Evolutionary conservation across 1,140 invertebrate species (phyloP).

Genomic region (Bombyx mori): ASM3026992v2 NC_085110.1:12042501-12043000

Average conservation of each 20-base stretch:
- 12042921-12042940: constrained; percentile 53
- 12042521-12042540: background rate
- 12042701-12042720: constrained; percentile 49
- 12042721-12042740: constrained; percentile 11
- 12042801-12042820: background rate
- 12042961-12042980: constrained; percentile 45
- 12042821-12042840: background rate
- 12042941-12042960: constrained; percentile 54
- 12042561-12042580: too few species aligned
- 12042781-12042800: too few species aligned
- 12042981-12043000: constrained; percentile 38
- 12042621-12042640: constrained; percentile 58
- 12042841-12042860: background rate
- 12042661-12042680: constrained; percentile 39
- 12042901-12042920: constrained; percentile 48
- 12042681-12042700: constrained; percentile 38
- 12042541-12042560: too few species aligned
- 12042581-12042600: constrained; percentile 50
- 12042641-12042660: constrained; percentile 60
- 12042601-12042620: constrained; percentile 52
- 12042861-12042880: constrained; percentile 12
- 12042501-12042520: background rate
- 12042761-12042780: too few species aligned
- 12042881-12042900: constrained; percentile 18
- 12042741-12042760: too few species aligned